Base-by-base conservation (phyloP, 2,888 invertebrate genomes). In the Platynereis dumerilii region DNA sequence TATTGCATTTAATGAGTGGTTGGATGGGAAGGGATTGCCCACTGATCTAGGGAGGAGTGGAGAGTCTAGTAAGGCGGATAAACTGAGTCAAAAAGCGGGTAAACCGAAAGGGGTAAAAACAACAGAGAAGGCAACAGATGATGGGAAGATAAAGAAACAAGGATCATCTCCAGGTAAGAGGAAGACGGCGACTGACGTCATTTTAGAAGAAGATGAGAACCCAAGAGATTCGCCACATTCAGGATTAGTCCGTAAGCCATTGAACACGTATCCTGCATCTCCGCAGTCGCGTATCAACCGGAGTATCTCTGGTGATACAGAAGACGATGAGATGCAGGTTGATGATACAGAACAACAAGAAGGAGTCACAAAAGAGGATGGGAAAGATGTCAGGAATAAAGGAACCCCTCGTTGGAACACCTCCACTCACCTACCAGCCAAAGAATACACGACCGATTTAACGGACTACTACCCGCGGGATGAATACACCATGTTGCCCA, bases 381-480 rank as follows among this genome's bases (percentile, higher is more conserved):
- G 12, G 3, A 54, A 55, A 55, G 26, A n/a, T 17, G 44, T 27
- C 12, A 48, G 10, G 20, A 64, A 58, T 7, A 12, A 5, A 34
- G 12, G 34, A 34, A 5, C 74, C 17, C 69, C 71, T n/a, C 29
- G 54, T 15, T 80, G 80, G 80, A 78, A 75, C 60, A 72, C 75
- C 17, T 78, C 80, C 2, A 70, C 80, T 5, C 78, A 80, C 53
- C 70, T 74, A 2, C 66, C 68, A 15, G 69, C 70, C 12, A 74
- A 71, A n/a, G 71, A 72, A 1, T 82, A 81, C 53, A 62, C 75
- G 2, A 68, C 76, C 2, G 74, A 75, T 52, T 71, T 83, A 15
- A 70, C 68, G 7, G 83, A 83, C 66, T 76, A 79, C 45, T 83
- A 80, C 60, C 83, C 83, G 0, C 67, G 81, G 15, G 82, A 83